These are phyloP conservation scores for Ormyrus nitidulus DNA, from an alignment of 2,888 invertebrate genomes.

Conservation along the genomic window DNA sequence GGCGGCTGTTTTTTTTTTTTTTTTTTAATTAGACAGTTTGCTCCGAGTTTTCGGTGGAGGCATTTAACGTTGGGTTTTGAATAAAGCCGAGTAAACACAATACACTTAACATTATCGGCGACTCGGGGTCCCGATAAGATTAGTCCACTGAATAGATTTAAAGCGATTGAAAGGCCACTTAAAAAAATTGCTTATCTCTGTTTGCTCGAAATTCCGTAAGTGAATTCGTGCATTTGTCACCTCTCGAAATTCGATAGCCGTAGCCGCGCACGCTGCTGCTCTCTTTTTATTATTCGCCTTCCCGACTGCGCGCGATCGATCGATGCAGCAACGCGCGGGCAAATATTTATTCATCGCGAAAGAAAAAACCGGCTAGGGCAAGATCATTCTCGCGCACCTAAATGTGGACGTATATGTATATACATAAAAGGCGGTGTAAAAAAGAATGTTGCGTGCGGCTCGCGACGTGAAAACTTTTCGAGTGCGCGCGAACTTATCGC, in stretches of 20 bases:
- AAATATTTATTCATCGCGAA: not conserved
- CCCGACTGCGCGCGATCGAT: too few relatives aligned
- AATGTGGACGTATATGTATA: not conserved
- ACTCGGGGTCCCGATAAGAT: not conserved
- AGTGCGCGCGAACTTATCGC: conserved; percentile 22
- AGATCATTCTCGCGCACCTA: not conserved
- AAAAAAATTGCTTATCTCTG: not conserved
- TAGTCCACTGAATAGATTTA: conserved; percentile 13
- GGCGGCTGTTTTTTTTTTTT: too few relatives aligned
- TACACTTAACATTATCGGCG: conserved; percentile 1
- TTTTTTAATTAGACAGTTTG: too few relatives aligned
- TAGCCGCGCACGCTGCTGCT: too few relatives aligned
- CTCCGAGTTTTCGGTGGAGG: too few relatives aligned
- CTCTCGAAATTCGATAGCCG: not conserved
- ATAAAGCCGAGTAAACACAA: not conserved
- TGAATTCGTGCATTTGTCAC: not conserved
- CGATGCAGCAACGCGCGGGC: too few relatives aligned
- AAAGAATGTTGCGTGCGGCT: not conserved
- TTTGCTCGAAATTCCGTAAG: not conserved
- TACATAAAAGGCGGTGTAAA: not conserved
- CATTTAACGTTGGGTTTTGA: not conserved
- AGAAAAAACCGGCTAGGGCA: not conserved
- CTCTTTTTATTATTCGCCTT: too few relatives aligned
- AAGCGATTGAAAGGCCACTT: not conserved
- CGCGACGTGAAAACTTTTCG: conserved; percentile 19